Evolutionary conservation across 2,888 invertebrate species (phyloP), one percentile per base, ranked within the genome.

Genomic region (Andricus quercusramuli): DNA sequence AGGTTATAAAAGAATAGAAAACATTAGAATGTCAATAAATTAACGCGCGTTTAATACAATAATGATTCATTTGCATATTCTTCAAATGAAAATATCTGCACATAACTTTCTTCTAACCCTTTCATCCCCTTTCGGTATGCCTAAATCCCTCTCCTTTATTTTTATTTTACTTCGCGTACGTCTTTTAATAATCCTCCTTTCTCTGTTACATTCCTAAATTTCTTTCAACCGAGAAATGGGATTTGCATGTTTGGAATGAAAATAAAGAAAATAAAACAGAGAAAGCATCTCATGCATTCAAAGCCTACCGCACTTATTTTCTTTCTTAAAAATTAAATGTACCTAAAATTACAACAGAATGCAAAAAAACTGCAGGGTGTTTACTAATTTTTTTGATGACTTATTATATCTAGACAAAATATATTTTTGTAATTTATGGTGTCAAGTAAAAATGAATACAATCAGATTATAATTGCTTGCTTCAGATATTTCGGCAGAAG

Each of bases 181-280:
- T 56, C n/a, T 56, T n/a, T 56, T 56, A 56, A n/a, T 9, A n/a
- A 56, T 9, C n/a, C n/a, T 8, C 20, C n/a, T 11, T n/a, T 22
- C 59, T 22, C 59, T 59, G 25, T 44, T 44, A 47, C 44, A 68
- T 68, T 67, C 22, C 41, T 22, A 67, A 67, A 67, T 59, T 41
- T 68, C 22, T 68, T 44, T 15, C 25, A 44, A 47, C 68, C 17
- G 15, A 17, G 68, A 25, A 68, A 68, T 68, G 44, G 68, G 25
- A 68, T 44, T 44, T 22, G 47, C 68, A 68, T 68, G 44, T 68
- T 22, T 22, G 44, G 25, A 47, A 47, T 47, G 68, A 17, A 67
- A 67, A 67, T 67, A 67, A 67, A 41, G n/a, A 25, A 47, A 47
- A 67, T 22, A 67, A 44, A 68, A 25, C 22, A 59, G 59, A 59